phyloP scores from a whole-genome alignment of 2,797 vertebrate genomes.

The Sebastolobus altivelis region DNA sequence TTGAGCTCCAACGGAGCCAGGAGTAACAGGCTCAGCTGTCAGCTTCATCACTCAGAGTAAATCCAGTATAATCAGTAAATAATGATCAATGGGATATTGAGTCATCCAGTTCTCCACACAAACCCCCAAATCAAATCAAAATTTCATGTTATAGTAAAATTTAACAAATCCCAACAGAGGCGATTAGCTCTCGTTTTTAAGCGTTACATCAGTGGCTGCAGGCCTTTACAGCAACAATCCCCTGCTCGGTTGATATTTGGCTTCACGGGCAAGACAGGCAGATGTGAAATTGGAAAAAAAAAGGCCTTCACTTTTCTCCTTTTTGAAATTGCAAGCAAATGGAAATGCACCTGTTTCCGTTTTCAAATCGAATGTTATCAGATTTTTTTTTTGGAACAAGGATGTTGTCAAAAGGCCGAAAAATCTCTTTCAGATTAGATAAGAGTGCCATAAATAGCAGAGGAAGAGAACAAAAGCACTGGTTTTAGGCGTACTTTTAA shows the following conservation, averaged over 20 bases:
- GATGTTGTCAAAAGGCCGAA: constrained; percentile 11
- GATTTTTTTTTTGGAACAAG: constrained; percentile 3
- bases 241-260: constrained; percentile 4
- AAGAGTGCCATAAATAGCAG: not conserved
- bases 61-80: constrained; percentile 20
- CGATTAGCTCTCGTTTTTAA: constrained; percentile 14
- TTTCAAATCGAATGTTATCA: not conserved
- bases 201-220: constrained; percentile 14
- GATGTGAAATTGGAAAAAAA: constrained; percentile 8
- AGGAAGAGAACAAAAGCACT: not conserved
- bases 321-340: not conserved
- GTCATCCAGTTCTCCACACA: not conserved
- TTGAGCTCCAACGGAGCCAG: constrained; percentile 11
- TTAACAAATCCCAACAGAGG: constrained; percentile 12
- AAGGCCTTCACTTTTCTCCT: not conserved
- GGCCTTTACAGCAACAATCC: not conserved
- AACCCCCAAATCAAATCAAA: constrained; percentile 2
- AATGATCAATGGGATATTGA: constrained; percentile 26
- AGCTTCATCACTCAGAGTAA: constrained; percentile 18
- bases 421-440: not conserved
- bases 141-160: not conserved
- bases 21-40: constrained; percentile 12
- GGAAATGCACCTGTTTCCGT: not conserved
- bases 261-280: constrained; percentile 7
- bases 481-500: not conserved